These are phyloP conservation scores for Poliocrania exsul DNA, from an alignment of 2,797 vertebrate genomes.

Conservation along the genomic window DNA sequence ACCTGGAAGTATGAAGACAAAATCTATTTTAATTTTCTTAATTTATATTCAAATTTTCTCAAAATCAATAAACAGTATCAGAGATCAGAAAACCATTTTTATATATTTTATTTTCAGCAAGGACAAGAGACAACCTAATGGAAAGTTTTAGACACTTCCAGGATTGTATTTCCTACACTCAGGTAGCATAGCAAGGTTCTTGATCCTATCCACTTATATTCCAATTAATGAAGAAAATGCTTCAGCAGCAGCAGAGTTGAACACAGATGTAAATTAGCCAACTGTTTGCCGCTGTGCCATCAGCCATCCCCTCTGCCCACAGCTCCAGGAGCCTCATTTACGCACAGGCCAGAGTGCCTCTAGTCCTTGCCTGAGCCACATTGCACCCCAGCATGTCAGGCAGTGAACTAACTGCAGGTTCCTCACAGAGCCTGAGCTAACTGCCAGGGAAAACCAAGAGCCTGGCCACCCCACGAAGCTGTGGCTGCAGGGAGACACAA, in stretches of 20 bases:
- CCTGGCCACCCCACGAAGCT: background rate
- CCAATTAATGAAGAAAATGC: background rate
- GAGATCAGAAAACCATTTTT: background rate
- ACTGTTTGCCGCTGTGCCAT: background rate
- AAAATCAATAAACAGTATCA: background rate
- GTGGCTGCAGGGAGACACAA: background rate
- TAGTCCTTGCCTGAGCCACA: background rate
- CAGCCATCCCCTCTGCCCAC: background rate
- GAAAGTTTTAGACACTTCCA: background rate
- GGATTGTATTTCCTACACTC: background rate
- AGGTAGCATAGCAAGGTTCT: background rate
- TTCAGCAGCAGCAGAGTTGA: background rate
- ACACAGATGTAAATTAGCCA: background rate
- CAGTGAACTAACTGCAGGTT: background rate
- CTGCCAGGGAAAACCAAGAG: background rate
- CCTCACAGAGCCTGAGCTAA: background rate
- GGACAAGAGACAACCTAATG: background rate
- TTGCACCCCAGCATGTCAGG: background rate
- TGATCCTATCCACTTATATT: background rate
- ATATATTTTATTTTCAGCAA: background rate
- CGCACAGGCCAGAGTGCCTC: background rate
- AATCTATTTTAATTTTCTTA: background rate
- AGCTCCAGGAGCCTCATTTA: background rate
- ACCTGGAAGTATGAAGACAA: conserved; percentile 79
- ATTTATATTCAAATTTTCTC: background rate